phyloP scores from a whole-genome alignment of 53 echinoderm and acorn worm species.

The Patiria pectinifera region DNA sequence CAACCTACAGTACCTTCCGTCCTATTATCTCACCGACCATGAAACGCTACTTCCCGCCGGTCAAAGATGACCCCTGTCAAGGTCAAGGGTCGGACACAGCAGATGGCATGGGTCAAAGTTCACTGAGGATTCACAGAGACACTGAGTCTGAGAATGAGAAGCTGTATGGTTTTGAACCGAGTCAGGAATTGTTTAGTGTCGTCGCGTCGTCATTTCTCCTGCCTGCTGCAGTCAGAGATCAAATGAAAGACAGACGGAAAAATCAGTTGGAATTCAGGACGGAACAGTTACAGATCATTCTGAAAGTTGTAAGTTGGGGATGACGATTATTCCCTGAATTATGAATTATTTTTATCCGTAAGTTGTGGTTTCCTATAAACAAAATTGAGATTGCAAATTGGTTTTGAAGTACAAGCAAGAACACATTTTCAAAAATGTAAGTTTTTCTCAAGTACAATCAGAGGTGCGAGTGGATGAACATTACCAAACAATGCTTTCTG shows the following conservation, averaged over 20 bases:
- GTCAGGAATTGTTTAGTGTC: constrained; percentile 61
- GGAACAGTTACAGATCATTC: constrained; percentile 73
- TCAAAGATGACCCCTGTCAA: constrained; percentile 2
- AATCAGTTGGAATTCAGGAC: constrained; percentile 59
- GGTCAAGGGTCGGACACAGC: not conserved
- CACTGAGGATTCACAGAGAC: not conserved
- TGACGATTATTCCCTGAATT: not conserved
- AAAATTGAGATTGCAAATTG: too few species aligned
- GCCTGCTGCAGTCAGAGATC: constrained; percentile 55
- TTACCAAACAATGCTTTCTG: too few species aligned
- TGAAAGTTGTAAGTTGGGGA: constrained; percentile 71
- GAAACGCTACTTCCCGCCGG: constrained; percentile 54
- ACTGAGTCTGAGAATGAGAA: constrained; percentile 45
- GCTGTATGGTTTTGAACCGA: constrained; percentile 63
- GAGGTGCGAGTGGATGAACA: too few species aligned
- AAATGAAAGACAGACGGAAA: constrained; percentile 9
- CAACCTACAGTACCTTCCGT: constrained; percentile 90
- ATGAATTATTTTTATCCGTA: not conserved
- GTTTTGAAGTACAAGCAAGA: too few species aligned
- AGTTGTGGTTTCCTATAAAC: not conserved
- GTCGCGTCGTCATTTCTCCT: constrained; percentile 79
- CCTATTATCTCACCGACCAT: constrained; percentile 93
- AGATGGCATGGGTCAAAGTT: not conserved
- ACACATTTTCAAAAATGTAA: too few species aligned
- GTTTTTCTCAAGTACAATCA: too few species aligned